Conservation (phyloP, 2,888 invertebrate species). For the Entomobrya proxima region DNA sequence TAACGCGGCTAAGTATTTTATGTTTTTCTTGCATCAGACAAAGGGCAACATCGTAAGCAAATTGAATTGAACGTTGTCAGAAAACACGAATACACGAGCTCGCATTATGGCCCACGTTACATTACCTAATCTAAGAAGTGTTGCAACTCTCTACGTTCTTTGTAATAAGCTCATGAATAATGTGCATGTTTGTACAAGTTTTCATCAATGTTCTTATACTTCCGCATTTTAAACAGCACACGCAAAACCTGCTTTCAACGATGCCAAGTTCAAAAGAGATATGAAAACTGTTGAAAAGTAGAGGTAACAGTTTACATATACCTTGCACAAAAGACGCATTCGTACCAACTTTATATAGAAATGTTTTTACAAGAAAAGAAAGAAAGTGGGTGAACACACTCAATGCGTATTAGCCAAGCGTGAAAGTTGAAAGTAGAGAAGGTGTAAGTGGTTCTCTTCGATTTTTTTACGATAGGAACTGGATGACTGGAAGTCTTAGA, state of each 20-base stretch:
- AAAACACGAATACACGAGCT: no score
- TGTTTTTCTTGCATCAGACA: no score
- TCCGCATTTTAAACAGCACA: background rate
- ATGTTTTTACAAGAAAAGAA: background rate
- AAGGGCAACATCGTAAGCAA: no score
- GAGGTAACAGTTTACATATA: conserved; percentile 7
- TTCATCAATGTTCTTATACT: conserved; percentile 5
- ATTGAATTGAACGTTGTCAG: no score
- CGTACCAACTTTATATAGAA: background rate
- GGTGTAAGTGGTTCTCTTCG: conserved; percentile 49
- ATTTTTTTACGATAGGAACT: background rate
- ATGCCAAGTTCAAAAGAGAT: conserved; percentile 24
- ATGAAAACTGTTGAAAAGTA: background rate
- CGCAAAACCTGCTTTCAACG: no score
- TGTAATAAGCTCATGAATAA: background rate
- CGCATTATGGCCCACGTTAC: no score
- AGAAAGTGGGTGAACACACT: background rate
- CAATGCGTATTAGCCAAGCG: conserved; percentile 24
- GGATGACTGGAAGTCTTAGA: background rate
- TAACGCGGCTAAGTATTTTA: no score
- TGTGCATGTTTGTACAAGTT: background rate
- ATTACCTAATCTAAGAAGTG: background rate
- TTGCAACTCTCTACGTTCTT: background rate
- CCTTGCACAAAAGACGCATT: conserved; percentile 19
- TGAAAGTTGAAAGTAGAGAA: conserved; percentile 47